Base-by-base conservation (phyloP, 1,140 invertebrate genomes). In the Limonius californicus region DNA sequence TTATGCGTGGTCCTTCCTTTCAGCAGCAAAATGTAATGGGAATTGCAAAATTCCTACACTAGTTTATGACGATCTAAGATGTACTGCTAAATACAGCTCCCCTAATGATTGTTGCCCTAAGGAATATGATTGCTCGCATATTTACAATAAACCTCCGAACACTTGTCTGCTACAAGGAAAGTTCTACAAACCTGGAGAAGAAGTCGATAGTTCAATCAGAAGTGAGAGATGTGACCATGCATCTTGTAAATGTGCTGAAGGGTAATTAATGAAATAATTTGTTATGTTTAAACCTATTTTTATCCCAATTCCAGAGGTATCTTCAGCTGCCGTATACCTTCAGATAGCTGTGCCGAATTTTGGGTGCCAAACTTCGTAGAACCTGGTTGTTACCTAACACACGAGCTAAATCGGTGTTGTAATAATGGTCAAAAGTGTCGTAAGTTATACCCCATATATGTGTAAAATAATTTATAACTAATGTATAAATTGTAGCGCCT, bases 331-430 rank as follows among this genome's bases (percentile, higher is more conserved):
- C 3, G 3, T 19, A 18, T 19, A 9, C 45, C 45, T 2, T 50
- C 45, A 12, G 45, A 50, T 12, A 11, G 16, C 2, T 50, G 45
- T n/a, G 45, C 14, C 2, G 45, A 50, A 21, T 50, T 50, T 50
- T 50, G 45, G 45, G 45, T 50, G 7, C 45, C 45, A 8, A 14
- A 14, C 9, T 50, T 16, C 8, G 20, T 50, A 19, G 19, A 58
- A 19, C 30, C 30, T n/a, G 43, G 23, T 9, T 59, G 57, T 32
- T 50, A 50, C 50, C 11, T 27, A 20, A 15, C 15, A 12, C 50
- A 59, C 23, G 23, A 59, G 11, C 19, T 50, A 30, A 47, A 59
- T 50, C 11, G 1, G 14, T 59, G 57, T 32, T 59, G 57, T 50
- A 8, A 3, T 50, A 35, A 14, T 8, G n/a, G 23, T 8, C 19